A percentile compares a stretch with the other conserved stretches of the same genome.
Conservation (phyloP, 2,888 invertebrate species). For the Aricia artaxerxes region DNA sequence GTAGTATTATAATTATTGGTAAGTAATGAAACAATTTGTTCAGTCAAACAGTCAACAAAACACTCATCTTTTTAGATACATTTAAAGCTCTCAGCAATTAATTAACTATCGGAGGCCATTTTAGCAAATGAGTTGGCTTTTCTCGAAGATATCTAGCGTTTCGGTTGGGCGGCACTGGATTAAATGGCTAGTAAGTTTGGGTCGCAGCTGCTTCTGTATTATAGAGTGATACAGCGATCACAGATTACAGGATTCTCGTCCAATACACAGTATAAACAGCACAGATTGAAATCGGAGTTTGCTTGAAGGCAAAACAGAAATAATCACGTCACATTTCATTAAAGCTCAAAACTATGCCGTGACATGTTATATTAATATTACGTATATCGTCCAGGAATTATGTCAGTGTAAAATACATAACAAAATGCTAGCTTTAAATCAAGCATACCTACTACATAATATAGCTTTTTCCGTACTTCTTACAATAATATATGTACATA, state of each 20-base stretch:
- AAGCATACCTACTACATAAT: too few relatives aligned
- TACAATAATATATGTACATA: too few relatives aligned
- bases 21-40: too few relatives aligned
- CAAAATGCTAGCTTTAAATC: too few relatives aligned
- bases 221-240: background rate
- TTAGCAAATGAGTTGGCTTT: background rate
- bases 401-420: too few relatives aligned
- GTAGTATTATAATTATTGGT: background rate
- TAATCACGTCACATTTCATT: background rate
- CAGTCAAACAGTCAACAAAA: background rate
- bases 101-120: background rate
- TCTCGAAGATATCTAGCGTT: background rate
- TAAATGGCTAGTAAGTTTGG: background rate
- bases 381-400: background rate
- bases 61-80: background rate
- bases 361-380: background rate
- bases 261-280: slow-evolving; percentile 15
- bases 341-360: background rate
- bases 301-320: slow-evolving; percentile 12
- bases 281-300: slow-evolving; percentile 7
- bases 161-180: background rate
- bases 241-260: slow-evolving; percentile 11
- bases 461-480: too few relatives aligned
- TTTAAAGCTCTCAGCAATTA: background rate
- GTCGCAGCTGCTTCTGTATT: background rate